Conservation (phyloP, 2,113 vertebrate genomes). For the Nematolebias whitei region DNA sequence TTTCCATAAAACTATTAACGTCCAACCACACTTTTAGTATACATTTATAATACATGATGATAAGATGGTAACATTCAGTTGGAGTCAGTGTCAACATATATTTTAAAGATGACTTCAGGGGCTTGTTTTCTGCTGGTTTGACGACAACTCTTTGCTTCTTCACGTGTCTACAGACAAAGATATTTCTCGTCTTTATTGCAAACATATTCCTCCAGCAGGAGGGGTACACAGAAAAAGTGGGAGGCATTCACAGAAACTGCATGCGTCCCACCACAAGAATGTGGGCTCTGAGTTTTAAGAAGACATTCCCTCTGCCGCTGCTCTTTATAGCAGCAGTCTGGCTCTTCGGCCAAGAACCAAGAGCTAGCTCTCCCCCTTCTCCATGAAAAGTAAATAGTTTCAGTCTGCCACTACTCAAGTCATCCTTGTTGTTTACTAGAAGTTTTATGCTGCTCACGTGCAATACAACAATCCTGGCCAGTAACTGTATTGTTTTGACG, state of each 20-base stretch:
- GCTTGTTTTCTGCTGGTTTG: constrained; percentile 2
- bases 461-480: constrained; percentile 45
- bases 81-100: neutral
- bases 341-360: constrained; percentile 64
- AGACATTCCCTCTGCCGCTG: constrained; percentile 73
- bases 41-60: too few species aligned
- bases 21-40: too few species aligned
- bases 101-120: neutral
- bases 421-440: constrained; percentile 58
- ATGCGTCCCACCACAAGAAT: constrained; percentile 80
- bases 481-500: constrained; percentile 29
- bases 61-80: neutral
- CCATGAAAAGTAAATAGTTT: constrained; percentile 75
- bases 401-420: constrained; percentile 70
- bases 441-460: constrained; percentile 50
- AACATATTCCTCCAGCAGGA: constrained; percentile 65
- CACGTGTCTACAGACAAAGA: constrained; percentile 26
- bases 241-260: constrained; percentile 74
- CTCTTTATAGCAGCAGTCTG: constrained; percentile 78
- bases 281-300: constrained; percentile 72
- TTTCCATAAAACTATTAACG: too few species aligned
- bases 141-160: neutral
- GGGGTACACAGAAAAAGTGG: constrained; percentile 64
- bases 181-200: constrained; percentile 18
- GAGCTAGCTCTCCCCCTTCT: constrained; percentile 60